phyloP scores from a whole-genome alignment of 2,113 vertebrate genomes.

The Heloderma charlesbogerti region DNA sequence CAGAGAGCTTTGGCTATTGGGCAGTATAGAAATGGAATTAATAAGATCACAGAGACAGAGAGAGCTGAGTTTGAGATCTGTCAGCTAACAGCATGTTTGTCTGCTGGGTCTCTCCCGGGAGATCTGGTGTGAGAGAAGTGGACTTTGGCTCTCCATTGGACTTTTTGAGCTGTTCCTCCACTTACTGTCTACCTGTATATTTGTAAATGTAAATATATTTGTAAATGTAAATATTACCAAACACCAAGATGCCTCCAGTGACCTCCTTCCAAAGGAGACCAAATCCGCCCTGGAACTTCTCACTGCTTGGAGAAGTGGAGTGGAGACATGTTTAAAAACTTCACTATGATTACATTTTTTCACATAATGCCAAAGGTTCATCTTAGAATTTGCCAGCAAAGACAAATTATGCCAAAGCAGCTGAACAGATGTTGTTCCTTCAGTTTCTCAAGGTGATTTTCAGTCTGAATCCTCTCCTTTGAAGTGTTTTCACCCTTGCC shows the following conservation, averaged over 20 bases:
- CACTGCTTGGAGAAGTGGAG: background rate
- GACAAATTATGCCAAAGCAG: background rate
- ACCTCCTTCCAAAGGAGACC: background rate
- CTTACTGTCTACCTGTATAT: background rate
- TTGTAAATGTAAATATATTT: background rate
- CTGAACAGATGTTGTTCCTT: background rate
- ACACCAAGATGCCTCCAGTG: background rate
- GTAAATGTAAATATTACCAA: background rate
- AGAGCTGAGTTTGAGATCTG: no score
- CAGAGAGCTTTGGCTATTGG: no score
- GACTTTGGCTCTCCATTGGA: background rate
- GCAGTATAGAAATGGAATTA: no score
- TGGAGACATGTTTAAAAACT: background rate
- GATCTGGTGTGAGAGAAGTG: no score
- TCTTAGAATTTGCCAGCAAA: background rate
- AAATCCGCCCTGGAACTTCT: background rate
- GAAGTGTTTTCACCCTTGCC: background rate
- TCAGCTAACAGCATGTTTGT: no score
- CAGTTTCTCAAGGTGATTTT: background rate
- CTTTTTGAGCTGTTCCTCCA: no score
- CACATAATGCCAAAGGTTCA: background rate
- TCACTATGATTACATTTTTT: background rate
- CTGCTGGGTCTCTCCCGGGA: no score
- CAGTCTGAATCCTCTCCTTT: background rate
- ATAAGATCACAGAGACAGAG: no score